These are phyloP conservation scores for Alaudala cheleensis DNA, from an alignment of 2,113 vertebrate species.

Conservation along the genomic window DNA sequence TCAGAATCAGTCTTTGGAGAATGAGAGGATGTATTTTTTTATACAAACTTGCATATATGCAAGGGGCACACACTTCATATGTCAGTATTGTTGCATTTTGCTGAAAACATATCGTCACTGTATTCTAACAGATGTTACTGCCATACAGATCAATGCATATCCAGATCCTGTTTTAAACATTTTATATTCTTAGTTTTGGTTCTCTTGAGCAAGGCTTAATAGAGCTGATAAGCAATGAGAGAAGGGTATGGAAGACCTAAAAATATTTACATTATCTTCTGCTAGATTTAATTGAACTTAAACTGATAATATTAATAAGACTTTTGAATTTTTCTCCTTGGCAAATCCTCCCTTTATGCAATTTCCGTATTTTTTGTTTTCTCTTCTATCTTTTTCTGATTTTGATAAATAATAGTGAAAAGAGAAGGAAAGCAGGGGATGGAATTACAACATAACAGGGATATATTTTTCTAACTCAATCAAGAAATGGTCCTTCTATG, in stretches of 20 bases:
- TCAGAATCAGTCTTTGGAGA: background rate
- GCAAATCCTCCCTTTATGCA: background rate
- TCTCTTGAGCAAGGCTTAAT: background rate
- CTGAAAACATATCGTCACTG: background rate
- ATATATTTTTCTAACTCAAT: background rate
- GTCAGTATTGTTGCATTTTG: background rate
- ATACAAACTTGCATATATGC: fast-evolving
- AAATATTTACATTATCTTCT: background rate
- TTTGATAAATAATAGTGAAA: background rate
- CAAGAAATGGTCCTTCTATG: background rate
- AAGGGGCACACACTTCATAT: background rate
- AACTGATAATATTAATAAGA: background rate
- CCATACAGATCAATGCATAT: background rate
- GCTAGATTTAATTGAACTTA: background rate
- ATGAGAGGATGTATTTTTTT: background rate
- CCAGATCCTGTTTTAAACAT: background rate
- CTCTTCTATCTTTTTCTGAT: background rate
- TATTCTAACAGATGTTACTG: background rate
- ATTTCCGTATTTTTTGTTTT: background rate
- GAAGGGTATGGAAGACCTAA: background rate
- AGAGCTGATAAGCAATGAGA: background rate
- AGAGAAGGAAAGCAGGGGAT: background rate
- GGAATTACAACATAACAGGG: background rate
- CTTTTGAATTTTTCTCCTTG: background rate
- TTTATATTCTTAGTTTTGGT: background rate